Conservation (phyloP, 2,113 vertebrate species). For the Otocyon megalotis region DNA sequence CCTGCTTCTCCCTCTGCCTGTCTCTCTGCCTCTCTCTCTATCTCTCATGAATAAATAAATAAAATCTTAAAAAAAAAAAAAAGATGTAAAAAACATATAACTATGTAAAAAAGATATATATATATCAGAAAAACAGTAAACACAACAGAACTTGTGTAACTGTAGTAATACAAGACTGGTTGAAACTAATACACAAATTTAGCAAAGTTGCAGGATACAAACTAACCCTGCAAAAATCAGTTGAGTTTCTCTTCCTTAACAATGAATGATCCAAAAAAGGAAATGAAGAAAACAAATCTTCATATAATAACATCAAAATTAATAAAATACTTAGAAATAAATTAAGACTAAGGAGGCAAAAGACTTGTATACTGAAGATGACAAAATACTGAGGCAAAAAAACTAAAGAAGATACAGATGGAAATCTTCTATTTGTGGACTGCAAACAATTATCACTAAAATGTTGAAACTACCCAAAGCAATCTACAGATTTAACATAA, state of each 20-base stretch:
- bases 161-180: neutral
- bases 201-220: neutral
- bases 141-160: neutral
- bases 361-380: neutral
- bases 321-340: neutral
- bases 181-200: neutral
- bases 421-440: neutral
- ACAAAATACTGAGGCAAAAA: neutral
- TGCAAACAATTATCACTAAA: neutral
- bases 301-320: neutral
- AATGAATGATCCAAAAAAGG: neutral
- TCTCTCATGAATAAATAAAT: no score
- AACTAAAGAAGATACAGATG: neutral
- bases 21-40: no score
- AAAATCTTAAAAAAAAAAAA: neutral
- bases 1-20: no score
- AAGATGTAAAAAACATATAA: neutral
- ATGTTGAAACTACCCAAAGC: neutral
- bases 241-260: neutral
- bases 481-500: neutral
- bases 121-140: neutral
- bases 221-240: neutral
- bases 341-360: neutral
- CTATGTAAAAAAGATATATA: neutral
- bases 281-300: neutral